These are phyloP conservation scores for Temnothorax ravouxi DNA, from an alignment of 2,888 invertebrate genomes.

Conservation along the genomic window DNA sequence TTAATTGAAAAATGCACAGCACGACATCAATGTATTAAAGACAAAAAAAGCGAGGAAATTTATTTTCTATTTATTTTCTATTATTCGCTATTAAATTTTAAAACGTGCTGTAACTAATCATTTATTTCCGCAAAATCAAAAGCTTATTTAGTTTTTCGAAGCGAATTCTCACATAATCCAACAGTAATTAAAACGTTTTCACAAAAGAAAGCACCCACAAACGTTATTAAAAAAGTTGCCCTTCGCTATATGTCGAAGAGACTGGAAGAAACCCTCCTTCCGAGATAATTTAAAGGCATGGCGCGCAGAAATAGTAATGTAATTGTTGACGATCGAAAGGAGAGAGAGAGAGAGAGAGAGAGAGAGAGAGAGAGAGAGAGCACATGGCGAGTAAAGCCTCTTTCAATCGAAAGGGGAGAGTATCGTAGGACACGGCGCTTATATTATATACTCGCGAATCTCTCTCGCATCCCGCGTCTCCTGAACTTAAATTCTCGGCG, in stretches of 20 bases:
- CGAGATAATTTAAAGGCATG: neutral
- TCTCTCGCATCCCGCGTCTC: neutral
- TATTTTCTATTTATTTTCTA: no score
- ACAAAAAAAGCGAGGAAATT: no score
- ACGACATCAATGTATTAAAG: no score
- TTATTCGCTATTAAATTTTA: no score
- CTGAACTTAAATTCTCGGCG: neutral
- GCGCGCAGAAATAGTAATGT: neutral
- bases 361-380: no score
- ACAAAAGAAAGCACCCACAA: neutral
- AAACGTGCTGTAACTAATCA: no score
- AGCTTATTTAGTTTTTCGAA: neutral
- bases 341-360: no score
- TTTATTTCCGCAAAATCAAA: neutral
- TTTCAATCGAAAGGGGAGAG: neutral
- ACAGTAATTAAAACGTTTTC: neutral
- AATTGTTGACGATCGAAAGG: neutral
- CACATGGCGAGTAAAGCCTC: neutral
- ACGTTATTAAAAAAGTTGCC: neutral
- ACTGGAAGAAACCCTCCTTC: no score
- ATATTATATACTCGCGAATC: neutral
- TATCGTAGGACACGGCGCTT: neutral
- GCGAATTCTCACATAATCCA: neutral
- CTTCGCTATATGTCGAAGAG: no score
- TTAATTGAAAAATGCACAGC: no score